Evolutionary conservation across 2,888 invertebrate genomes (phyloP), one percentile per base, ranked within the genome.

Genomic region (Osmoderma eremita): DNA sequence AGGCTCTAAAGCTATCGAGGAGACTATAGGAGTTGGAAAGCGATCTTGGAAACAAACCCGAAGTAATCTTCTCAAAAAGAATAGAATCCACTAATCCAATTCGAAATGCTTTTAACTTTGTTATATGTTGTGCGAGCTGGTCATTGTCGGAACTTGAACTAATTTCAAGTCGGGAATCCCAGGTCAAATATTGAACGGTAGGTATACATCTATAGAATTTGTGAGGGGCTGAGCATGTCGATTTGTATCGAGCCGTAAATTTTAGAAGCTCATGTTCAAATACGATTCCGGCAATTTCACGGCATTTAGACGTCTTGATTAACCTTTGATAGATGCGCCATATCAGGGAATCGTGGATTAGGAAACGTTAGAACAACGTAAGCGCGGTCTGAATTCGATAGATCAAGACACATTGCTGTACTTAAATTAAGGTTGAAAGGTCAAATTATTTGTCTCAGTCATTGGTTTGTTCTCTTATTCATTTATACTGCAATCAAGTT

Each of bases 61-160:
- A 36, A 15, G 18, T 53, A 53, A 53, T 53, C 36, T 53, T 36
- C 36, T 36, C 30, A 53, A 10, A 53, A 53, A 30, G 51, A 53
- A 53, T 38, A 17, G 36, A 53, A 53, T 15, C 51, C 13, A 53
- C 30, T 53, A 53, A 53, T 53, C 17, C 36, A 53, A 53, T 53
- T 53, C 30, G 51, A 53, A 53, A 53, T 38, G 51, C 51, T 53
- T 53, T 53, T 22, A 53, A 36, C 36, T 38, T 53, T 30, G 30
- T 0, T 53, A 36, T 36, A 15, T 36, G 15, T 36, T 53, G 30
- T 36, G 36, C 10, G 15, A 36, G 30, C 6, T 15, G 36, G 30
- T 30, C 15, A 53, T 36, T 53, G 51, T 53, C 22, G n/a, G 24
- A 53, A 36, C 17, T 30, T 53, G 17, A 17, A 15, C 36, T 53